A percentile compares a stretch with the other conserved stretches of the same genome.
These are phyloP conservation scores for Entomyzon cyanotis DNA, from an alignment of 2,113 vertebrate genomes.

Conservation along the genomic window DNA sequence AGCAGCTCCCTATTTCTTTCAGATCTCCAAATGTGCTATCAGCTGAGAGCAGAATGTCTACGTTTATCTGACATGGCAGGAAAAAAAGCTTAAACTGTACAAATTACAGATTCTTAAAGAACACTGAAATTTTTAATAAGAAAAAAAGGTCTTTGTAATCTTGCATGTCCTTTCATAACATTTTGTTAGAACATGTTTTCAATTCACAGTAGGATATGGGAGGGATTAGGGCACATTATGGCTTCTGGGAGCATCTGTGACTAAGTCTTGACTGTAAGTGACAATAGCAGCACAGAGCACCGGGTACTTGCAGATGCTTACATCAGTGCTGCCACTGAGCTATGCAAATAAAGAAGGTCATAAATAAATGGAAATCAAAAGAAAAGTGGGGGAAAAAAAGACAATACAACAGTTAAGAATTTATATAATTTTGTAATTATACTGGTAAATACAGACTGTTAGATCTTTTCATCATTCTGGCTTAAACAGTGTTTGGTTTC, in stretches of 20 bases:
- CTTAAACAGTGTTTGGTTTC: background rate
- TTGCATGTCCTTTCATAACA: background rate
- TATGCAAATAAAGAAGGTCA: background rate
- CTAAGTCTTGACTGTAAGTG: background rate
- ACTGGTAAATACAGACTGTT: background rate
- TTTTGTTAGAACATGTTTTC: conserved; percentile 17
- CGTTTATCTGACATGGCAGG: conserved; percentile 43
- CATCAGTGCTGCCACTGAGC: background rate
- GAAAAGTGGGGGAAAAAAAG: background rate
- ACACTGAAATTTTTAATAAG: background rate
- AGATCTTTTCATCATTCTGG: background rate
- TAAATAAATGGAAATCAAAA: background rate
- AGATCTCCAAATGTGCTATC: conserved; percentile 57
- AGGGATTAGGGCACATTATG: background rate
- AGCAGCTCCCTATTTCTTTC: conserved; percentile 64
- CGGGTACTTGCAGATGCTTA: background rate
- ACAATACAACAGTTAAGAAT: background rate
- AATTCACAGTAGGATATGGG: background rate
- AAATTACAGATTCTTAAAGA: conserved; percentile 50
- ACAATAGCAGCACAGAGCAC: background rate
- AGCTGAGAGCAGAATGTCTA: conserved; percentile 42
- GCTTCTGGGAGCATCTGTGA: conserved; percentile 4
- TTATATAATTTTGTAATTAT: background rate
- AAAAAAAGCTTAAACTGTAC: conserved; percentile 15
- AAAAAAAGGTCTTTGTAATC: background rate